Base-by-base conservation (phyloP, 2,888 invertebrate genomes). In the Tetragonula carbonaria region DNA sequence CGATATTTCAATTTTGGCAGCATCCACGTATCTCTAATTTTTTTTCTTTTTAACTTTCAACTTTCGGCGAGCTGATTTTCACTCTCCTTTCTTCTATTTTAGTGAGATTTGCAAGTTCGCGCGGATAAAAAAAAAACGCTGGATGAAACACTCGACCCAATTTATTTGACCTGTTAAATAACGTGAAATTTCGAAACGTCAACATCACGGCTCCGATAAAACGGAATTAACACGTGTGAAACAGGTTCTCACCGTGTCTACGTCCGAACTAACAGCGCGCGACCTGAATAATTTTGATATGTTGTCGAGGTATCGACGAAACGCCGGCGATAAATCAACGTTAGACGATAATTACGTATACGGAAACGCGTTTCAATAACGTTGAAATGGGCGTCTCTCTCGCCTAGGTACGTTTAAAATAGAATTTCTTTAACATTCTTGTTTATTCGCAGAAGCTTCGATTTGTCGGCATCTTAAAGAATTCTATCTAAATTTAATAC, bases 231-330 rank as follows among this genome's bases (percentile, higher is more conserved):
- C 77, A 77, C 55, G 33, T n/a, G 65, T 18, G 33, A 67, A 70
- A 70, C 77, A 63, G 53, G 77, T 70, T 53, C 8, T 45, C 45
- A 11, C 45, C 38, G 45, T 50, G 79, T 73, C 66, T n/a, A 38
- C 63, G 50, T 77, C 13, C 28, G 55, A 63, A 18, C 63, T 70
- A n/a, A 28, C 62, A 70, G 67, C 51, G n/a, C 50, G 33, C 55
- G 70, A 77, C 80, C 77, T 55, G 77, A 63, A 80, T 80, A 76
- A 77, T 63, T 68, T 77, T 70, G 33, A 80, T 70, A 65, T 71
- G 62, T 53, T 55, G 63, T 28, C 28, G 55, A 63, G 65, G 28
- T 28, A 76, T 55, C 73, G 73, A 57, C 28, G 33, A 45, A 68
- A 63, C 18, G 62, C 45, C 68, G 8, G 45, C 53, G 45, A 71